Evolutionary conservation across 2,888 invertebrate genomes (phyloP), one percentile per base, ranked within the genome.

Genomic region (Horisme vitalbata): DNA sequence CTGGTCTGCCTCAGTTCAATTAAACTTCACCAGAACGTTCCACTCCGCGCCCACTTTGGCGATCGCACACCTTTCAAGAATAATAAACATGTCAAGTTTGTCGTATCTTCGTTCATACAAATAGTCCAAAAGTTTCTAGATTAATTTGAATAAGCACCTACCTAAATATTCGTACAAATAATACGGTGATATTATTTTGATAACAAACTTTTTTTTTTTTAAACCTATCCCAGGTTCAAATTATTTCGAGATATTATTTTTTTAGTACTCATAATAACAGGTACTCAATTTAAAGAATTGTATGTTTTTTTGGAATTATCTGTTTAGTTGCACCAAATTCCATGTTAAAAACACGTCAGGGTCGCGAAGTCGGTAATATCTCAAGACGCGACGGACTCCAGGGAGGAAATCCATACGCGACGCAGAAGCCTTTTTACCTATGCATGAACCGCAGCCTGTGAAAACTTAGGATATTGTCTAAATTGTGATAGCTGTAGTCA

Each of bases 1-100:
- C 62, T 66, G 41, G 51, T 62, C 56, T 48, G 46, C 56, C 65
- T 48, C 47, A 24, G 67, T 92, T 92, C 92, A 93, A 93, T 93
- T 93, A 93, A 93, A 93, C 92, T 93, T 93, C 90, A 91, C 91
- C 92, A 43, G 91, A 91, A 54, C 51, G 59, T 50, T 51, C 48
- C 35, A 37, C 57, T 51, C 46, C 30, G 18, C 34, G 31, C 24
- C 33, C 51, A 55, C 53, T 57, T 52, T 45, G 46, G 35, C 51
- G 41, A 54, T 46, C 41, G 28, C 32, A 41, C 41, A 52, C 14
- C 36, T 26, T 32, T 35, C 28, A 26, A 43, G 41, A 55, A 55
- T 54, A 49, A 49, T 52, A 53, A 53, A 26, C 21, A 23, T 23
- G 30, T 45, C 49, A 46, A 41, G 33, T 36, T 45, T 36, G 28